phyloP scores from a whole-genome alignment of 2,888 invertebrate genomes.

The Dryocosmus kuriphilus region DNA sequence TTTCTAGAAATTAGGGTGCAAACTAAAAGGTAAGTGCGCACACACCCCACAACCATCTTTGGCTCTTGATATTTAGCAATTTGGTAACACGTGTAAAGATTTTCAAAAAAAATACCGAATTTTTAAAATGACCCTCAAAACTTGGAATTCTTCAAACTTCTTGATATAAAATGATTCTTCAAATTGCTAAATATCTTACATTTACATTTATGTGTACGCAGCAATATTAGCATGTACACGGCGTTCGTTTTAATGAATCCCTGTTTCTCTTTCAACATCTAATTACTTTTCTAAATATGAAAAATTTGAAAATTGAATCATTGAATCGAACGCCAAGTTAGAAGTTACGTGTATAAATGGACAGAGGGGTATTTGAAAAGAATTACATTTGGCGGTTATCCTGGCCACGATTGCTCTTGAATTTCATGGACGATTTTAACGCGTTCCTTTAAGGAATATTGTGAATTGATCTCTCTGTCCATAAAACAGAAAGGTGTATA shows the following conservation, averaged over 20 bases:
- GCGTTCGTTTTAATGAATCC: constrained; percentile 61
- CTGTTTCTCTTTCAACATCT: neutral
- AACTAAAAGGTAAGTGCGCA: constrained; percentile 72
- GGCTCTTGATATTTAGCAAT: constrained; percentile 73
- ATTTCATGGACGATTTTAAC: constrained; percentile 37
- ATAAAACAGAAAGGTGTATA: constrained; percentile 70
- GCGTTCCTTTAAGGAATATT: constrained; percentile 7
- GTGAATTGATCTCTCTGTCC: constrained; percentile 68
- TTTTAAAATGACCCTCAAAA: neutral
- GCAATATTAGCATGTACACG: constrained; percentile 64
- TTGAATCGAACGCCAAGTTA: constrained; percentile 58
- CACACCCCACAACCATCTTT: constrained; percentile 77
- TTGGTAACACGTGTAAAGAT: constrained; percentile 55
- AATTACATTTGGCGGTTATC: neutral
- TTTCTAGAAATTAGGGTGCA: constrained; percentile 49
- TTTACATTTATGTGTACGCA: constrained; percentile 59
- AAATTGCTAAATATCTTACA: constrained; percentile 67
- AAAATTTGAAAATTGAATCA: constrained; percentile 38
- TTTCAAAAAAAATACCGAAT: neutral
- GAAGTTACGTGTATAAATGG: constrained; percentile 65
- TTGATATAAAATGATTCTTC: constrained; percentile 12
- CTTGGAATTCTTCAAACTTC: neutral
- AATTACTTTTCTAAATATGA: constrained; percentile 30
- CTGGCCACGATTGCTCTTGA: neutral
- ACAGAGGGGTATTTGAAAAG: constrained; percentile 65